Conservation (phyloP, 2,888 invertebrate species). For the Volucella bombylans region DNA sequence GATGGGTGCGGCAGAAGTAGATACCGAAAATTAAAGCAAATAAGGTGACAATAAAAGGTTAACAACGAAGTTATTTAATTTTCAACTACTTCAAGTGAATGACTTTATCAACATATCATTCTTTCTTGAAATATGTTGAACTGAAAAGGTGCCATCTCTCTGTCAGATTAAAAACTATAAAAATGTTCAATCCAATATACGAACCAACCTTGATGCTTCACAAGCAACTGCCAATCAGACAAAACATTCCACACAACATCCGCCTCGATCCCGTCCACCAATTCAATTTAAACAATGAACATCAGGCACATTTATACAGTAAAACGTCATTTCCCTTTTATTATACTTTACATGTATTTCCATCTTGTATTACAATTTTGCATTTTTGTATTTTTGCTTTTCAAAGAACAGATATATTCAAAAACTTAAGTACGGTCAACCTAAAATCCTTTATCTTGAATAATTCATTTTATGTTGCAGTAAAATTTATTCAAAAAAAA, state of each 20-base stretch:
- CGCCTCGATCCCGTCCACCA: neutral
- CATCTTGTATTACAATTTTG: constrained; percentile 65
- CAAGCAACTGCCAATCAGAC: too few relatives aligned
- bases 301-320: constrained; percentile 10
- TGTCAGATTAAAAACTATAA: neutral
- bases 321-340: constrained; percentile 54
- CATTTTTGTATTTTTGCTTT: neutral
- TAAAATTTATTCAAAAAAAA: constrained; percentile 57
- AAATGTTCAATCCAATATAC: neutral
- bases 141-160: neutral
- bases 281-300: neutral
- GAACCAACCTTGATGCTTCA: neutral
- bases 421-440: constrained; percentile 68
- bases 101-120: too few relatives aligned
- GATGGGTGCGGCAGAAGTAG: too few relatives aligned
- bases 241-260: too few relatives aligned
- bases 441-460: constrained; percentile 33
- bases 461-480: constrained; percentile 35
- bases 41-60: too few relatives aligned
- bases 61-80: neutral
- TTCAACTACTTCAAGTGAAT: neutral
- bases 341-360: constrained; percentile 65
- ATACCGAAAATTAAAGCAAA: too few relatives aligned
- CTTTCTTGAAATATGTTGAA: too few relatives aligned
- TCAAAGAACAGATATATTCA: constrained; percentile 51